Evolutionary conservation across 1,140 invertebrate genomes (phyloP), one percentile per base, ranked within the genome.

Genomic region (Whitmania pigra): DNA sequence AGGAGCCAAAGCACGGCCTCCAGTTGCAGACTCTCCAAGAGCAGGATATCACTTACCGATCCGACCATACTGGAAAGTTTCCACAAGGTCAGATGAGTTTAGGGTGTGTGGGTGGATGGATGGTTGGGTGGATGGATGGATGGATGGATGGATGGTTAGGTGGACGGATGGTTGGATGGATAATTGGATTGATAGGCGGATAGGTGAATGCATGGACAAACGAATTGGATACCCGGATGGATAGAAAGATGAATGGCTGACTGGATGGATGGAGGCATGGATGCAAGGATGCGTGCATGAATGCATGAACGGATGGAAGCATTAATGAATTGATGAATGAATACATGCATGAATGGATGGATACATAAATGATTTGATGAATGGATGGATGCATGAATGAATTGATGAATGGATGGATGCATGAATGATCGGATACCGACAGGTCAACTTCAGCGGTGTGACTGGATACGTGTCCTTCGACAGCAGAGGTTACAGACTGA

Each of bases 401-500:
- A 63, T 63, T 9, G 57, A 63, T n/a, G 57, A 18, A 63, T 63
- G 57, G 57, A 63, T 63, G 57, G 57, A 63, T 63, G 57, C 7
- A 31, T 68, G 67, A 29, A 68, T 68, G 67, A 29, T 40, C 36
- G 67, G 67, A 68, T 63, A 49, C 43, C 43, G 0, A 5, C 43
- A 93, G 92, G 89, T 93, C 15, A 90, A 93, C 81, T 91, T 94
- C 85, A 87, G 88, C 75, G 94, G 94, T 0, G 82, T 97, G 74
- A 95, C 93, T 0, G 93, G 93, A 54, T 88, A 90, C 20, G 93
- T 97, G 74, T 92, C 93, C 80, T 96, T 97, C 80, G 92, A 95
- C 83, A 89, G 93, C 79, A 88, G 93, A 83, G 93, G 93, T 53
- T 93, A 92, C 80, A 85, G 94, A 72, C 90, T 90, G 0, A 90